These are phyloP conservation scores for Sakesphorus luctuosus DNA, from an alignment of 2,113 vertebrate species.

Conservation along the genomic window DNA sequence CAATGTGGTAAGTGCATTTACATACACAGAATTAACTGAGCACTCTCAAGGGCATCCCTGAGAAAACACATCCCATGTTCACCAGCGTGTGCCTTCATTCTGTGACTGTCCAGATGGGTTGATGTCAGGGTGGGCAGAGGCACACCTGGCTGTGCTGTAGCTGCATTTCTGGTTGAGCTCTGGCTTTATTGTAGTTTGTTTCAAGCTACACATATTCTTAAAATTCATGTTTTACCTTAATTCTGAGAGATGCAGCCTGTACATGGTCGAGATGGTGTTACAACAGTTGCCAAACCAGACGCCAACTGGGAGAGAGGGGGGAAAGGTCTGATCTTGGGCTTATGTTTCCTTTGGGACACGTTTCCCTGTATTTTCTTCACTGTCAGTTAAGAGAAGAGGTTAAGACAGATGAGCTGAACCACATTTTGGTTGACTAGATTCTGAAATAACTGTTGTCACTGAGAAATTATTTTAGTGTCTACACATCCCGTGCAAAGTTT, in stretches of 20 bases:
- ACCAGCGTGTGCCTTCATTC: accelerated
- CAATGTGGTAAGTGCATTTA: neutral
- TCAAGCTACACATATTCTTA: neutral
- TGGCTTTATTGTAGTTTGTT: neutral
- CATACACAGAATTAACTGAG: neutral
- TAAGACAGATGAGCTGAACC: neutral
- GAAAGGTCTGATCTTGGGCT: neutral
- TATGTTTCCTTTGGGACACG: neutral
- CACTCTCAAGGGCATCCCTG: neutral
- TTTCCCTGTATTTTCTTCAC: neutral
- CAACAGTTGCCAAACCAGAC: neutral
- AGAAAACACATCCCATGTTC: neutral
- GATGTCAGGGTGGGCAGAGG: neutral
- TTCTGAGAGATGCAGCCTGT: neutral
- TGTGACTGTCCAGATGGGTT: neutral
- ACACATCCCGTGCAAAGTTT: neutral
- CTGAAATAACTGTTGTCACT: neutral
- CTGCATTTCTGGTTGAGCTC: neutral
- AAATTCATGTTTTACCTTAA: neutral
- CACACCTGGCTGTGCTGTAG: neutral
- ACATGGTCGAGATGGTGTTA: neutral
- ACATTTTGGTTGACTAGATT: neutral
- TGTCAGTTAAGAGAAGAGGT: neutral
- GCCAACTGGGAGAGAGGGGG: neutral
- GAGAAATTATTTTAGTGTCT: neutral